A percentile compares a stretch with the other conserved stretches of the same genome.
Conservation (phyloP, 92 coral and sea anemone genomes). For the Pocillopora grandis region DNA sequence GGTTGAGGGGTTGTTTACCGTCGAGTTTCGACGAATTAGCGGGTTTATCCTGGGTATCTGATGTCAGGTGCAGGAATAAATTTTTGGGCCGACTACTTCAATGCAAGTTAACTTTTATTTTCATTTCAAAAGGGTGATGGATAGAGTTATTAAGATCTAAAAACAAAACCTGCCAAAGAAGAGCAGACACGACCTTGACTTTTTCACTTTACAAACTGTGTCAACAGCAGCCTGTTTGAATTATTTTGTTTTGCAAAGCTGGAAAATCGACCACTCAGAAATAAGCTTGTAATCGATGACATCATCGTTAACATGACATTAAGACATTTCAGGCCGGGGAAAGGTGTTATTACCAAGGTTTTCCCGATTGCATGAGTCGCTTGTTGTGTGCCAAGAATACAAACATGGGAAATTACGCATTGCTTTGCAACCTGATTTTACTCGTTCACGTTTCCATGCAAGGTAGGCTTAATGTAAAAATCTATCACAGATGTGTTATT, state of each 20-base stretch:
- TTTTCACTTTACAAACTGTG: too few relatives aligned
- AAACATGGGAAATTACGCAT: neutral
- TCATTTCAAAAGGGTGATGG: too few relatives aligned
- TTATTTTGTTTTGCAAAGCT: neutral
- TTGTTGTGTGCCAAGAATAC: neutral
- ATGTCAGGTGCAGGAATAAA: too few relatives aligned
- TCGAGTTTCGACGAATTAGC: too few relatives aligned
- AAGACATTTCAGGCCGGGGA: neutral
- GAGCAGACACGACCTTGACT: too few relatives aligned
- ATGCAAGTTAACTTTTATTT: too few relatives aligned
- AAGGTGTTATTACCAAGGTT: neutral
- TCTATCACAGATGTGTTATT: neutral
- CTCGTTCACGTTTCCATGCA: neutral
- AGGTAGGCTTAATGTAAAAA: neutral
- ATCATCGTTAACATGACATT: neutral
- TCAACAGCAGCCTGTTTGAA: too few relatives aligned
- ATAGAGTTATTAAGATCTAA: too few relatives aligned
- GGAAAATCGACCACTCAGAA: neutral
- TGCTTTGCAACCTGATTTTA: constrained; percentile 4
- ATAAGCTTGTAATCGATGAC: neutral
- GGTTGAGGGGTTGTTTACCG: too few relatives aligned
- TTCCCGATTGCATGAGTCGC: neutral
- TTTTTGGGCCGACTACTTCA: too few relatives aligned
- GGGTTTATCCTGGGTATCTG: too few relatives aligned
- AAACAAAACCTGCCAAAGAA: too few relatives aligned